Base-by-base conservation (phyloP, 2,113 vertebrate genomes). In the Mastomys coucha region DNA sequence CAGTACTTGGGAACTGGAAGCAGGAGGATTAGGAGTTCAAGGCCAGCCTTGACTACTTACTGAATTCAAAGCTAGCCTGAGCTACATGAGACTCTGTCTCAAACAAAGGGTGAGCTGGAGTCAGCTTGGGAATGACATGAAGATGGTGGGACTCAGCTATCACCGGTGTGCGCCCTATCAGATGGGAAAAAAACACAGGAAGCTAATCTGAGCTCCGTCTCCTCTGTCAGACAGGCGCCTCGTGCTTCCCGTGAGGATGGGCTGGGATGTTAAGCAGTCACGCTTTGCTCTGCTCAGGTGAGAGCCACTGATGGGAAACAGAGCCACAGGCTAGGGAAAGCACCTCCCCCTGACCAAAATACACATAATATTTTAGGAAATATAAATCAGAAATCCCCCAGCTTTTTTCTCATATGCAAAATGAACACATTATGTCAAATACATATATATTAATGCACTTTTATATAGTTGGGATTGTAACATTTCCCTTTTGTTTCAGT, bases 341-440 rank as follows among this genome's bases (percentile, higher is more conserved):
- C 65, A 58, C 65, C 19, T 49, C 11, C 16, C 42, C 24, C 33
- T 33, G 2, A 73, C 53, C 69, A 84, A 91, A 94, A 85, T 67
- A 53, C 82, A 91, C 26, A 19, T 72, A 96, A 76, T 22, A 91
- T 72, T 77, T 96, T 81, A 91, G 65, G 69, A 93, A 89, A 45
- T 63, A 63, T 70, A 89, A 78, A 51, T 36, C 75, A 88, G 56
- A 89, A 24, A 28, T 14, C 9, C 7, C 12, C 45, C 45, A 24
- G 12, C 42, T 75, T 73, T 76, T 42, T 70, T 56, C 51, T 22
- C 11, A 45, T 7, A n/a, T 14, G 53, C 2, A 31, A 39, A 53
- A 65, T 26, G 36, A 45, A 53, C 13, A 69, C 2, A 39, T 58
- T 53, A 8, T 53, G 28, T n/a, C 82, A 14, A 19, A 67, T 45